Conservation (phyloP, 2,113 vertebrate species). For the Pluvialis apricaria region DNA sequence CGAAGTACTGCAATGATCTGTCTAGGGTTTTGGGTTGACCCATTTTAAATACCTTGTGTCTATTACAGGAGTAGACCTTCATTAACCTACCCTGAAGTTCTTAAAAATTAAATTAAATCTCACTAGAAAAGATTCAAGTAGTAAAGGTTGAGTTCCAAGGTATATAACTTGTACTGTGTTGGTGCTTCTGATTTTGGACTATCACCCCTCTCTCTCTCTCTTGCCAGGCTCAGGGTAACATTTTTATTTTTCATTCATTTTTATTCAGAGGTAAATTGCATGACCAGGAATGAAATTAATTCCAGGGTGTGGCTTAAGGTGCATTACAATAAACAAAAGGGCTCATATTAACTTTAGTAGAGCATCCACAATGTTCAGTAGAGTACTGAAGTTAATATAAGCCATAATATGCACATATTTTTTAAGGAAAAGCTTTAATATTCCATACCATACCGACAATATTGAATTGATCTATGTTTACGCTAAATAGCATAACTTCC, state of each 20-base stretch:
- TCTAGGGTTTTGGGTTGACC: slow-evolving; percentile 20
- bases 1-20: background rate
- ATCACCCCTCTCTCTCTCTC: background rate
- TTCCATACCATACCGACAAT: background rate
- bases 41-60: background rate
- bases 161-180: background rate
- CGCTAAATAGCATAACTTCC: background rate
- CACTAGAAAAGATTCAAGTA: background rate
- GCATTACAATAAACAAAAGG: background rate
- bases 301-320: background rate
- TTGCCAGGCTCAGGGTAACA: background rate
- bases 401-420: background rate
- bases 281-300: background rate
- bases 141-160: background rate
- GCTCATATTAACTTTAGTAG: background rate
- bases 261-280: background rate
- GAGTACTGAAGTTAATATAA: background rate
- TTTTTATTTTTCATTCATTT: background rate
- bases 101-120: slow-evolving; percentile 44
- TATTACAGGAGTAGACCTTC: slow-evolving; percentile 7
- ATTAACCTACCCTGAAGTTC: slow-evolving; percentile 43
- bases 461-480: background rate
- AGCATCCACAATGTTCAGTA: background rate
- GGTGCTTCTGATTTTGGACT: background rate
- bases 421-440: background rate